Evolutionary conservation across 2,113 vertebrate genomes (phyloP), one percentile per base, ranked within the genome.

Genomic region (Oryzias curvinotus): DNA sequence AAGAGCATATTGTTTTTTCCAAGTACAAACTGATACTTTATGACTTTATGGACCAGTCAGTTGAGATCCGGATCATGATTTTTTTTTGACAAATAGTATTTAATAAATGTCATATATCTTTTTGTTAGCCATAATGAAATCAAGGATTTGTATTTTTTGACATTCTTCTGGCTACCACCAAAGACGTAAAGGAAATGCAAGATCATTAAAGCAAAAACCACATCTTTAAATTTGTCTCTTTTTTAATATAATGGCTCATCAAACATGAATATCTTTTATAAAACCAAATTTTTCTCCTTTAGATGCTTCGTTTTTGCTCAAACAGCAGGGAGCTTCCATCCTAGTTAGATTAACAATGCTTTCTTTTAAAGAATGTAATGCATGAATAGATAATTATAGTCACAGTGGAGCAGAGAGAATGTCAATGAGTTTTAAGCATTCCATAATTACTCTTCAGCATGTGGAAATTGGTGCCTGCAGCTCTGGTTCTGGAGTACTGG

Each of bases 381-480:
- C 85, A 70, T 62, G 76, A 82, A 85, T 73, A 83, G 71, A 88
- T 77, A 74, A 85, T 85, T 85, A 82, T 47, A 78, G 76, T 81
- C 70, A 71, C 78, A 25, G 72, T 41, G 68, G 73, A 62, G 64
- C 63, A 45, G 69, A 74, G 83, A 83, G 62, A 74, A 83, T 52
- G 67, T 65, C 30, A 78, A 73, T 67, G 80, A 83, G 48, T 75
- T 85, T 61, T 74, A 60, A 81, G 78, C 54, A 58, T 78, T 67
- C 74, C 5, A 66, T 82, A 87, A 80, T 87, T 86, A 73, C 53
- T 66, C 83, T 82, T 74, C 78, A 69, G 65, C 51, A 57, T 73
- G 80, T 60, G 55, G 79, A 78, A 73, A 81, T 52, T 61, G 48
- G 69, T 70, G 79, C 63, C 72, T 81, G 53, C 51, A 41, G 80